These are phyloP conservation scores for Onychostoma macrolepis DNA, from an alignment of 2,113 vertebrate species.

Conservation along the genomic window DNA sequence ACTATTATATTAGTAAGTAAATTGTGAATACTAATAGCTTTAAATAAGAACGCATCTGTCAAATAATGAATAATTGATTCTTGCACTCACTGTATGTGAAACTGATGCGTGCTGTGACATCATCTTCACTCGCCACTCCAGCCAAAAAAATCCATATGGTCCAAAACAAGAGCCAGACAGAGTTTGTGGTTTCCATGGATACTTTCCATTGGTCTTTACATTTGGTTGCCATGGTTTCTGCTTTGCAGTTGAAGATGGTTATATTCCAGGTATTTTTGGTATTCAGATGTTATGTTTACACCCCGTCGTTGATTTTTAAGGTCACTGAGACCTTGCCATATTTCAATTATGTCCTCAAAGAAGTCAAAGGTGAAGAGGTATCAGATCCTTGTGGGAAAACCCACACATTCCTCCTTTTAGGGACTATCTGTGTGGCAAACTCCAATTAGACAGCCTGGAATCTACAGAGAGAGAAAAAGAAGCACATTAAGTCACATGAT, in stretches of 20 bases:
- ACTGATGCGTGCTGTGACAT: conserved; percentile 73
- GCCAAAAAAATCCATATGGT: conserved; percentile 56
- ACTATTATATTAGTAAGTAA: not conserved
- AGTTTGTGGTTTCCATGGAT: conserved; percentile 22
- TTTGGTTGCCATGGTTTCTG: conserved; percentile 15
- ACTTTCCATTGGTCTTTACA: conserved; percentile 18
- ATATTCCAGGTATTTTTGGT: conserved; percentile 35
- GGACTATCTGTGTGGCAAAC: not conserved
- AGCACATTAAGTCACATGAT: not conserved
- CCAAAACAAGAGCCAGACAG: conserved; percentile 9
- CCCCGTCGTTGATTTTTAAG: too few species aligned
- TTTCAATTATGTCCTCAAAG: not conserved
- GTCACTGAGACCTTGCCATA: not conserved
- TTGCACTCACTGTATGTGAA: conserved; percentile 73
- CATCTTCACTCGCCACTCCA: conserved; percentile 65
- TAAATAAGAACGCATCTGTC: not conserved
- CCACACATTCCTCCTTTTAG: conserved; percentile 1
- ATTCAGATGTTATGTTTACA: not conserved
- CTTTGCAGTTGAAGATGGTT: not conserved
- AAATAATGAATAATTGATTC: not conserved
- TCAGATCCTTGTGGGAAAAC: not conserved
- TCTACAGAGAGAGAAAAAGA: not conserved
- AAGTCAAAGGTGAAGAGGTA: conserved; percentile 2
- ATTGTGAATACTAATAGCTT: not conserved
- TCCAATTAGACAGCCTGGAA: not conserved